Percentiles rank a stretch among this genome's conserved stretches.
Conservation (phyloP, 1,140 invertebrate genomes). For the Atta colombica region DNA sequence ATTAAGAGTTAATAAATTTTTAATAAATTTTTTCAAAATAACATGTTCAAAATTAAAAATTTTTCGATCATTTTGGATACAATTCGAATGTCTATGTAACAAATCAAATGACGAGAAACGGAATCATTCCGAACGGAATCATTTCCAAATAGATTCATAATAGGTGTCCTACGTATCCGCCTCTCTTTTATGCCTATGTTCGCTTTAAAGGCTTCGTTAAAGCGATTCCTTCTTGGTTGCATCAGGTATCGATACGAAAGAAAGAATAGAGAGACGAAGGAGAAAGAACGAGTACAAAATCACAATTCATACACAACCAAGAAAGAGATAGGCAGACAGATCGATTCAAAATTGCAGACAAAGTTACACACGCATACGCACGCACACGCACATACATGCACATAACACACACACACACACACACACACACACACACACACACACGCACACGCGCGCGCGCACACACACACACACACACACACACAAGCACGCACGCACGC, state of each 20-base stretch:
- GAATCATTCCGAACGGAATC: neutral
- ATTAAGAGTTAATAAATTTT: neutral
- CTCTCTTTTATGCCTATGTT: constrained; percentile 40
- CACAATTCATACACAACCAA: neutral
- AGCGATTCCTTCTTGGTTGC: constrained; percentile 39
- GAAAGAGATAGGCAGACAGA: constrained; percentile 31
- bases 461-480: no score
- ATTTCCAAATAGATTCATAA: constrained; percentile 5
- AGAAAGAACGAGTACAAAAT: constrained; percentile 31
- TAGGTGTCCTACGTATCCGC: neutral
- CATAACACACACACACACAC: no score
- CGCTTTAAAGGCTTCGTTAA: constrained; percentile 42
- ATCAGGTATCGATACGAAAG: constrained; percentile 39
- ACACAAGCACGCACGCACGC: no score
- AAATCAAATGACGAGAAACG: neutral
- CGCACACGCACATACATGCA: no score
- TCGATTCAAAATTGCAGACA: neutral
- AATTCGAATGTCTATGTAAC: neutral
- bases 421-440: no score
- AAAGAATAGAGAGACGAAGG: neutral
- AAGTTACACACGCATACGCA: neutral
- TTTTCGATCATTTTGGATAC: neutral
- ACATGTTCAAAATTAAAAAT: neutral
- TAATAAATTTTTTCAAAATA: neutral
- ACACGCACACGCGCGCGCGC: no score